Base-by-base conservation (phyloP, 2,888 invertebrate genomes). In the Xestia xanthographa region DNA sequence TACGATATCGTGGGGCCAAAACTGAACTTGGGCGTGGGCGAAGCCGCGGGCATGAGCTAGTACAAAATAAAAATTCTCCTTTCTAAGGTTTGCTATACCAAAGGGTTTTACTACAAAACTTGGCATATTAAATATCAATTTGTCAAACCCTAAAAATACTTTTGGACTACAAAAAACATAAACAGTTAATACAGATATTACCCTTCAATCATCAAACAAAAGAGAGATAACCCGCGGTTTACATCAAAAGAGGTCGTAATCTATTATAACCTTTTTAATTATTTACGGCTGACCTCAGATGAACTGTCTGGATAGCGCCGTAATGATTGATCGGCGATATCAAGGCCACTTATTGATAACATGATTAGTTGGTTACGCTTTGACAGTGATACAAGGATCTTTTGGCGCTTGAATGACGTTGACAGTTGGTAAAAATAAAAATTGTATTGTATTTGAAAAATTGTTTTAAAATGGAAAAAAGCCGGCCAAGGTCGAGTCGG, bases 291-390 rank as follows among this genome's bases (percentile, higher is more conserved):
- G 79, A 60, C 72, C 83, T 78, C 20, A 12, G 72, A 75, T 78
- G 70, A 75, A 75, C 78, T 69, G 53, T 1, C n/a, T 20, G 56
- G 72, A 75, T 78, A 74, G 29, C 41, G 63, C 34, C 29, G 29
- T 72, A 62, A 68, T 79, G 74, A 82, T 79, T 84, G 70, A 77
- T 66, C 12, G 60, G 65, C 70, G 12, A 56, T 74, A 79, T 68
- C 62, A 29, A 29, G 45, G 22, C 38, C 17, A 53, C n/a, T 75
- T 71, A 77, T 74, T 74, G 62, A 85, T 41, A 74, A 77, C 56
- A 70, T 83, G 73, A 87, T 86, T 82, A 53, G 56, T 67, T 69
- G 63, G 56, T 70, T 75, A 74, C n/a, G 58, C 67, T 65, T 70
- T 58, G 69, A 72, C 62, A 48, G 3, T 20, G 41, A 53, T 60